Conservation (phyloP, 1,140 invertebrate genomes). For the Cotesia typhae region DNA sequence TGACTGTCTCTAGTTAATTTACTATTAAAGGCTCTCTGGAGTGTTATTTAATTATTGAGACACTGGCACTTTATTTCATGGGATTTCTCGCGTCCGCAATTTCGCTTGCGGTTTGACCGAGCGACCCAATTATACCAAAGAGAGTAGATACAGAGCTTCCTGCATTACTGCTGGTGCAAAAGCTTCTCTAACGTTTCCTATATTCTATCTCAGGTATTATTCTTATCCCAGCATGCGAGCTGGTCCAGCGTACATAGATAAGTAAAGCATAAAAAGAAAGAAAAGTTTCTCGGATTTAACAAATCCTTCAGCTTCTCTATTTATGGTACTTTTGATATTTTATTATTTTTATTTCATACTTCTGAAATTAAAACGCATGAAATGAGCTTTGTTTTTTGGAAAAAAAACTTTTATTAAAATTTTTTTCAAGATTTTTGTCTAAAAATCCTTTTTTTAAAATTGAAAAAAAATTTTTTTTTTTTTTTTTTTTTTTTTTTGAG, state of each 20-base stretch:
- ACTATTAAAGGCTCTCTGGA: background rate
- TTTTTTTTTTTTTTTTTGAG: background rate
- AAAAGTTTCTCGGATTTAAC: background rate
- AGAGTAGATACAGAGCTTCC: background rate
- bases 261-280: too few relatives aligned
- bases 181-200: background rate
- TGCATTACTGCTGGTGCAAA: background rate
- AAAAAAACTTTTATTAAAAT: too few relatives aligned
- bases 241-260: too few relatives aligned
- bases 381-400: too few relatives aligned
- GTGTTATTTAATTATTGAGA: conserved; percentile 11
- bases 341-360: too few relatives aligned
- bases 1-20: too few relatives aligned
- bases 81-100: conserved; percentile 4
- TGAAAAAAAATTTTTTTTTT: background rate
- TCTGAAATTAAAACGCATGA: too few relatives aligned
- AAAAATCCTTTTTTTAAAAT: too few relatives aligned
- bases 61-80: conserved; percentile 3
- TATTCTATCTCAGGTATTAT: background rate
- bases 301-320: background rate
- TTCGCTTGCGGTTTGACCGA: conserved; percentile 17
- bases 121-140: conserved; percentile 18
- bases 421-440: too few relatives aligned
- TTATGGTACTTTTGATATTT: background rate
- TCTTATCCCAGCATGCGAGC: background rate